Evolutionary conservation across 2,113 vertebrate genomes (phyloP).

Genomic region (Pollimyrus isidori): DNA sequence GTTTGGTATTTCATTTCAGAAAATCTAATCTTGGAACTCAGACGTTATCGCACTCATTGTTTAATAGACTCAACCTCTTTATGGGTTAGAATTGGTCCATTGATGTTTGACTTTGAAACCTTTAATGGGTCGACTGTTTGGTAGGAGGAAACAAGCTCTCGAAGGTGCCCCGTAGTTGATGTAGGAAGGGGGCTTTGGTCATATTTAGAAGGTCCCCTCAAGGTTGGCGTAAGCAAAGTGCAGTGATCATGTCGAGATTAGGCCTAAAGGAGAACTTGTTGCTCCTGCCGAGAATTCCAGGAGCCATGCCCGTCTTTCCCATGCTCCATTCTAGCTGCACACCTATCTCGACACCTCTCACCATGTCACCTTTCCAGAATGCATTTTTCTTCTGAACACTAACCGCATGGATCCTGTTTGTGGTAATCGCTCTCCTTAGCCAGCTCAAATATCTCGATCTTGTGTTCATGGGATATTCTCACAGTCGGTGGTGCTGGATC

Average conservation of each 20-base stretch:
- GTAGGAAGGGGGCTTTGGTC: not conserved
- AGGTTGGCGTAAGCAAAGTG: not conserved
- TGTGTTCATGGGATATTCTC: not conserved
- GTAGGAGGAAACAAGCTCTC: not conserved
- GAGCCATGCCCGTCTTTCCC: conserved; percentile 14
- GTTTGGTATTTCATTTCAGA: conserved; percentile 40
- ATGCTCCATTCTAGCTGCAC: conserved; percentile 16
- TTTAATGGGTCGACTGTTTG: conserved; percentile 9
- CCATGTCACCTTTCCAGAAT: conserved; percentile 20
- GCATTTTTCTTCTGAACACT: not conserved
- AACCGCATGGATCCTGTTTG: not conserved
- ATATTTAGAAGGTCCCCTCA: conserved; percentile 4
- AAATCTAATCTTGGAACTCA: conserved; percentile 23
- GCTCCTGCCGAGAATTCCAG: conserved; percentile 16
- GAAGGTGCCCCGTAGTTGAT: not conserved
- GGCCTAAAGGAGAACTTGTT: conserved; percentile 16
- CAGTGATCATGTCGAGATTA: conserved; percentile 20
- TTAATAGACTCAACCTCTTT: conserved; percentile 22
- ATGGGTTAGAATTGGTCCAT: not conserved
- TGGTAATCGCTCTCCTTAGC: not conserved
- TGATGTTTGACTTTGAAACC: not conserved
- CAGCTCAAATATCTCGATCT: not conserved
- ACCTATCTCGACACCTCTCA: not conserved
- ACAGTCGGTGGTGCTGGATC: conserved; percentile 17
- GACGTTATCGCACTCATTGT: conserved; percentile 32